Evolutionary conservation across 2,797 vertebrate species (phyloP).

Genomic region (Sebastes itinus): DNA sequence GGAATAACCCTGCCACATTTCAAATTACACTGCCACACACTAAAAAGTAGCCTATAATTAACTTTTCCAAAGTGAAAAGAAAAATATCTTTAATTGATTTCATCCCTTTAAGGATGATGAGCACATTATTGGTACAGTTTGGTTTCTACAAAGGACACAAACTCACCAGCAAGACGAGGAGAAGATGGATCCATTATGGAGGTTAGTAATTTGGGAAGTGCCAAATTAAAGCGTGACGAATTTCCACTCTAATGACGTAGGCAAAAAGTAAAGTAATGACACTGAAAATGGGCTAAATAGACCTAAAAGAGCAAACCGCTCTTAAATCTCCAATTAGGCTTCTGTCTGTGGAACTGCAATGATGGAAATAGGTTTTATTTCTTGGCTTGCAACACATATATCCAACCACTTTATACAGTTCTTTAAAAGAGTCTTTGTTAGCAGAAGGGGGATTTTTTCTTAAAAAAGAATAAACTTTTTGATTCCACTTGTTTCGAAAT

Average conservation of each 20-base stretch:
- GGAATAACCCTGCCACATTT: not conserved
- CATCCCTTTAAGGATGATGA: not conserved
- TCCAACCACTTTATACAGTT: not conserved
- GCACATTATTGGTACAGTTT: not conserved
- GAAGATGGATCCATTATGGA: not conserved
- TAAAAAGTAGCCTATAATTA: not conserved
- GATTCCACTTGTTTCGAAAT: not conserved
- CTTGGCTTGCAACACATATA: not conserved
- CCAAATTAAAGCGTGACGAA: not conserved
- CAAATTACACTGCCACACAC: not conserved
- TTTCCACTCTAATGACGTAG: conserved; percentile 4
- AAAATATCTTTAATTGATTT: not conserved
- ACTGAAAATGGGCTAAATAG: not conserved
- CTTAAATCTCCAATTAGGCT: not conserved
- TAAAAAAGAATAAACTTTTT: not conserved
- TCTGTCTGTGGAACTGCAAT: not conserved
- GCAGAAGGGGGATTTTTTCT: too few species aligned
- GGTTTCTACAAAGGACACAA: not conserved
- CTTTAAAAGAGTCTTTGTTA: not conserved
- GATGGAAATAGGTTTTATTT: not conserved
- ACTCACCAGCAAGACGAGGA: not conserved
- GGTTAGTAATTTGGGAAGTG: not conserved
- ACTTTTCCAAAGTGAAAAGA: not conserved
- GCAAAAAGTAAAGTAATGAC: conserved; percentile 2
- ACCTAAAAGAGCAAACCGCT: not conserved